A percentile compares a stretch with the other conserved stretches of the same genome.
Evolutionary conservation across 1,140 invertebrate species (phyloP).

Genomic region (Caligus rogercresseyi): DNA sequence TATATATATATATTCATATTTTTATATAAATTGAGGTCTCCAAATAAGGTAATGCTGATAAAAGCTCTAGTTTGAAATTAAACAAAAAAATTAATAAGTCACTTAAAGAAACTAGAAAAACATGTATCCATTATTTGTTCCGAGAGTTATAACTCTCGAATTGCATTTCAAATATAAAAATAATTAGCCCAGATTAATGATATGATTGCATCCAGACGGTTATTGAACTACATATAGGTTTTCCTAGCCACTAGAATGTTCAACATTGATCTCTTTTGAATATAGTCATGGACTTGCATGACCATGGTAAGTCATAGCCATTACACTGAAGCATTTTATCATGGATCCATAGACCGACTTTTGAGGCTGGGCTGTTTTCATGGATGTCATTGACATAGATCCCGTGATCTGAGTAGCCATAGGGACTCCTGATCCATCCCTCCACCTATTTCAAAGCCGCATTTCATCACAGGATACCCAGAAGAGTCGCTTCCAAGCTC

Average conservation of each 20-base stretch:
- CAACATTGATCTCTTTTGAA: slow-evolving; percentile 82
- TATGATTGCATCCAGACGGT: too few relatives aligned
- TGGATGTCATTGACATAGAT: slow-evolving; percentile 98
- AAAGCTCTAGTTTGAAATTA: too few relatives aligned
- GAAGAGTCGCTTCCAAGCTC: slow-evolving; percentile 62
- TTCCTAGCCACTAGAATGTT: slow-evolving; percentile 89
- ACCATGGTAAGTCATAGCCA: slow-evolving; percentile 92
- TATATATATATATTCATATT: too few relatives aligned
- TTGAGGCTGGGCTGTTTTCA: slow-evolving; percentile 77
- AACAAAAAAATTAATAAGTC: too few relatives aligned
- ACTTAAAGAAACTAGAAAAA: too few relatives aligned
- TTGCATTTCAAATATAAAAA: too few relatives aligned
- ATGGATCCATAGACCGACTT: slow-evolving; percentile 84
- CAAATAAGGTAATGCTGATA: too few relatives aligned
- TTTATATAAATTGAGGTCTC: too few relatives aligned
- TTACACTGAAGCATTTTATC: slow-evolving; percentile 96
- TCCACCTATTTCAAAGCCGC: slow-evolving; percentile 95
- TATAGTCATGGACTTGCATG: slow-evolving; percentile 95
- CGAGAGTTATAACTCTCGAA: too few relatives aligned
- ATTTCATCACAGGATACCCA: slow-evolving; percentile 63
- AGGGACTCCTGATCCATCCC: slow-evolving; percentile 89
- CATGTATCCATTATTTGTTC: too few relatives aligned
- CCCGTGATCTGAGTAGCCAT: slow-evolving; percentile 46
- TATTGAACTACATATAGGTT: too few relatives aligned
- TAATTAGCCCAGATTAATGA: too few relatives aligned